Evolutionary conservation across 2,888 invertebrate species (phyloP).

Genomic region (Beris morrisii): DNA sequence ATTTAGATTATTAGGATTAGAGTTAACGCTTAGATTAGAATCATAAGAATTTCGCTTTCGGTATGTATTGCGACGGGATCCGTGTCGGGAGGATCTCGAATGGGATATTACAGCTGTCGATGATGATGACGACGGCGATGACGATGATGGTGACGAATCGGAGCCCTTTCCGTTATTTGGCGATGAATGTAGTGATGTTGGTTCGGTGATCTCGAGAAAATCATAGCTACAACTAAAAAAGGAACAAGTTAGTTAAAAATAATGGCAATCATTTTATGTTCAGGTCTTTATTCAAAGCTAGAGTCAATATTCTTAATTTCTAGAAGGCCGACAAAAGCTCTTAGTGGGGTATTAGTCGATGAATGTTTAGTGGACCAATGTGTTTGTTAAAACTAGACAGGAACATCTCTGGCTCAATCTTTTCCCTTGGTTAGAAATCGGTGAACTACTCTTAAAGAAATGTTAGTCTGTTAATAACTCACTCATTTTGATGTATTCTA

Average conservation of each 20-base stretch:
- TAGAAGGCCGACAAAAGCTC: no score
- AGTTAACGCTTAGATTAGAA: constrained; percentile 34
- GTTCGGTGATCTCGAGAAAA: constrained; percentile 69
- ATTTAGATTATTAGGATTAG: constrained; percentile 33
- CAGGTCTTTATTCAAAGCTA: no score
- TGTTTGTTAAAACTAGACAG: no score
- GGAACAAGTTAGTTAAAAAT: neutral
- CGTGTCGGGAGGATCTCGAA: constrained; percentile 44
- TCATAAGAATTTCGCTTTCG: constrained; percentile 45
- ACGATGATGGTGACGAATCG: constrained; percentile 38
- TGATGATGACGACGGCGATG: constrained; percentile 26
- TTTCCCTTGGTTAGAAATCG: no score
- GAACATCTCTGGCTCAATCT: no score
- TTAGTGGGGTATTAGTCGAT: no score
- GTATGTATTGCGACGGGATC: constrained; percentile 34
- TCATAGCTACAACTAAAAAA: constrained; percentile 75
- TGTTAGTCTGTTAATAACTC: no score
- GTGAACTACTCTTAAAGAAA: no score
- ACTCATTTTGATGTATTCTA: no score
- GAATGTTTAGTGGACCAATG: no score
- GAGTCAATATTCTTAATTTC: no score
- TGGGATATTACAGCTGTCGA: constrained; percentile 32
- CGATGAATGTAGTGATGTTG: constrained; percentile 36
- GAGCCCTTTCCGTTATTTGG: constrained; percentile 22
- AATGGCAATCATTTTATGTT: neutral